Conservation (phyloP, 2,113 vertebrate genomes). For the Phalacrocorax brasilianus region DNA sequence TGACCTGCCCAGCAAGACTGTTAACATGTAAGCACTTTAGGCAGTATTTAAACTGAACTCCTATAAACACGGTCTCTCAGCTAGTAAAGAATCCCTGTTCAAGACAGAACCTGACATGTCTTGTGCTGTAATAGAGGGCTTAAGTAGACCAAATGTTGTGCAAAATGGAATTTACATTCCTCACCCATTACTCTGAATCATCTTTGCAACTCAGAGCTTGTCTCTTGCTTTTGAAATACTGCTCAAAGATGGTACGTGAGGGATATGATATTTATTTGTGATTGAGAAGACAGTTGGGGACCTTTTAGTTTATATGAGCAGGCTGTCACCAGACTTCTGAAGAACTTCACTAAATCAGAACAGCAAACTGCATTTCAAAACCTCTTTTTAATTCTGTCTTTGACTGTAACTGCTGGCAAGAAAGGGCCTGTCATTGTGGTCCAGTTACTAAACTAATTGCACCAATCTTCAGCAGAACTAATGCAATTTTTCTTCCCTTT, state of each 20-base stretch:
- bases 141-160: neutral
- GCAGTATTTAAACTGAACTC: neutral
- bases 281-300: neutral
- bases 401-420: neutral
- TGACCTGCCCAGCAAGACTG: neutral
- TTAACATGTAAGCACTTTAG: neutral
- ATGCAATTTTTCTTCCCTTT: conserved; percentile 24
- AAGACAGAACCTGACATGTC: neutral
- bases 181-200: conserved; percentile 26
- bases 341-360: conserved; percentile 36
- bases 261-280: neutral
- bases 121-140: neutral
- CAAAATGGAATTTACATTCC: conserved; percentile 17
- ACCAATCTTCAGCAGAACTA: conserved; percentile 6
- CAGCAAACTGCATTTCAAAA: conserved; percentile 45
- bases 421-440: neutral
- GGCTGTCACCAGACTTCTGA: neutral
- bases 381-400: neutral
- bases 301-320: neutral
- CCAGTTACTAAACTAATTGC: conserved; percentile 56
- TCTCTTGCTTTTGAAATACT: neutral
- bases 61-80: neutral
- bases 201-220: conserved; percentile 5
- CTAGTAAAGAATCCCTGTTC: neutral
- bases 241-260: neutral